Evolutionary conservation across 2,113 vertebrate species (phyloP).

Genomic region (Mastomys coucha): DNA sequence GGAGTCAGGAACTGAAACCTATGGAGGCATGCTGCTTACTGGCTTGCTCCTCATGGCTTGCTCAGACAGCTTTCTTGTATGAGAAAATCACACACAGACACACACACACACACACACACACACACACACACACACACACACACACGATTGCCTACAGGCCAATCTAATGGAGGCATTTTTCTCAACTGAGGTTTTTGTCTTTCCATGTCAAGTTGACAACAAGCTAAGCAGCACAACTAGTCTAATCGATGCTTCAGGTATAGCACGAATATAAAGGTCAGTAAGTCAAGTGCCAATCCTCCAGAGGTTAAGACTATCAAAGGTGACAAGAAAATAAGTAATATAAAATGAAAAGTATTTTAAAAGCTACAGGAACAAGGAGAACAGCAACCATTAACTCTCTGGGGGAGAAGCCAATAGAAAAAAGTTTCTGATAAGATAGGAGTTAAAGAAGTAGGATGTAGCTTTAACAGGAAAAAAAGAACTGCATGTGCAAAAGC

Average conservation of each 20-base stretch:
- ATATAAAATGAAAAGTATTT: not conserved
- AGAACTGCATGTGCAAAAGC: not conserved
- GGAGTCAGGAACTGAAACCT: not conserved
- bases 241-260: not conserved
- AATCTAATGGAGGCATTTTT: not conserved
- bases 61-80: not conserved
- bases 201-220: not conserved
- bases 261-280: not conserved
- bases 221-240: not conserved
- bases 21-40: not conserved
- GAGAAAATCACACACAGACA: not conserved
- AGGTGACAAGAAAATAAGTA: constrained; percentile 39
- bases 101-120: too few relatives aligned
- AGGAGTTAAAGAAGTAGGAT: constrained; percentile 28
- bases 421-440: not conserved
- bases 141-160: not conserved
- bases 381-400: not conserved
- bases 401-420: not conserved
- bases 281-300: not conserved
- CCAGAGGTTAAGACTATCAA: not conserved
- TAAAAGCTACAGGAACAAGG: not conserved
- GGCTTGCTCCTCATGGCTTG: not conserved
- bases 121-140: too few relatives aligned
- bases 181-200: not conserved
- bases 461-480: not conserved